Evolutionary conservation across 2,797 vertebrate species (phyloP), one percentile per base, ranked within the genome.

Genomic region (Trichosurus vulpecula): DNA sequence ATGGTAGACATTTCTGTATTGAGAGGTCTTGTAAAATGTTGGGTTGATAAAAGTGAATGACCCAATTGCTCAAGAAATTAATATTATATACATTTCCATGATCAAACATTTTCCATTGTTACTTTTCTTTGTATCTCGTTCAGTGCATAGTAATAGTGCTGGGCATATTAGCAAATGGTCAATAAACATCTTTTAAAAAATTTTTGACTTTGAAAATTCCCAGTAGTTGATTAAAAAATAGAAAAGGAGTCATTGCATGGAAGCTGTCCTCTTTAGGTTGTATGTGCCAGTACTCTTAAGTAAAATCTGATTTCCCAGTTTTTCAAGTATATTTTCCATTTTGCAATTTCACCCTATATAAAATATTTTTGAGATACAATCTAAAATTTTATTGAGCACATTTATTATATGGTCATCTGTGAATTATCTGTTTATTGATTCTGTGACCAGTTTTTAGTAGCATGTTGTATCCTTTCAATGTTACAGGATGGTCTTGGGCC

Each of bases 81-180:
- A 66, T 74, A 95, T 52, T 13, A 93, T 53, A 56, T 54, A 92
- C 47, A 47, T 81, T 92, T 95, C 94, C 56, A 94, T 87, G 92
- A 95, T 94, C 14, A 96, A 54, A 91, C 94, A 52, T 92, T 94
- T 91, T 95, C 54, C 95, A 91, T 91, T 90, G 19, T 81, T 81
- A 47, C 6, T 81, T 81, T 81, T 66, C n/a, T 81, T 81, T 47
- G 19, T 47, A 47, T 47, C 27, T 74, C n/a, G 81, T 47, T 81
- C n/a, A 81, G 66, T 47, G 19, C n/a, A 41, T 22, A 81, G 16
- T 66, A 81, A 41, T 81, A 19, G 2, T 81, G 16, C 66, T 47
- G 16, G n/a, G 16, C 8, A 81, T 81, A 81, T 81, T 22, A 47
- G n/a, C 66, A 81, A 81, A 81, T 25, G 47, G n/a, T 66, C 35